Base-by-base conservation (phyloP, 2,888 invertebrate genomes). In the Catocala nupta region DNA sequence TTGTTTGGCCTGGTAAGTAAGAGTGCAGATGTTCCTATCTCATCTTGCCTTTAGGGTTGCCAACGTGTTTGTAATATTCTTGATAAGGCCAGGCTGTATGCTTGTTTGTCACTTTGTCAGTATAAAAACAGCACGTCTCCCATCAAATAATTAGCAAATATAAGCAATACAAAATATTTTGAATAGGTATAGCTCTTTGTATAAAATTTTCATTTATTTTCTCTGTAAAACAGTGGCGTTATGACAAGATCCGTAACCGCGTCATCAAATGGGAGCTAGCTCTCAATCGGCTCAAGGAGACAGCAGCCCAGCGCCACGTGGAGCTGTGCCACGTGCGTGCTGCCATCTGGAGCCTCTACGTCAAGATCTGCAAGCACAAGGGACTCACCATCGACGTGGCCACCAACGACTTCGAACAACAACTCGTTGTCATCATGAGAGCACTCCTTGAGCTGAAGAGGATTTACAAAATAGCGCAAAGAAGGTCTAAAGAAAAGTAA, bases 201-300 rank as follows among this genome's bases (percentile, higher is more conserved):
- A n/a, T n/a, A n/a, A n/a, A n/a, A n/a, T n/a, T n/a, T n/a, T n/a
- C 25, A 25, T 25, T 25, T 3, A 25, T 25, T 1, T 25, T 25
- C 25, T 25, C 25, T 25, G 25, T 25, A 25, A 58, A 66, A 58
- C 82, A 96, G 91, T 93, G 94, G 81, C 93, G 95, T 48, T 95
- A 95, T 81, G 95, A 96, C 75, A 93, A 91, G 60, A 95, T 95
- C 0, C 93, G 95, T 44, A 94, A 93, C 66, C 92, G 95, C 43
- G 95, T 96, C 0, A 85, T 96, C 39, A 95, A 95, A 76, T 96
- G 96, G 95, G 96, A 96, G 82, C 82, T 94, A 4, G 94, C 95
- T 0, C 91, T 96, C 0, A 92, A 95, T 60, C 90, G 95, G 13
- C 93, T 96, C 59, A 96, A 96, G 78, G 95, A 95, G 64, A 95